These are phyloP conservation scores for Sebastes umbrosus DNA, from an alignment of 2,797 vertebrate genomes.

Conservation along the genomic window DNA sequence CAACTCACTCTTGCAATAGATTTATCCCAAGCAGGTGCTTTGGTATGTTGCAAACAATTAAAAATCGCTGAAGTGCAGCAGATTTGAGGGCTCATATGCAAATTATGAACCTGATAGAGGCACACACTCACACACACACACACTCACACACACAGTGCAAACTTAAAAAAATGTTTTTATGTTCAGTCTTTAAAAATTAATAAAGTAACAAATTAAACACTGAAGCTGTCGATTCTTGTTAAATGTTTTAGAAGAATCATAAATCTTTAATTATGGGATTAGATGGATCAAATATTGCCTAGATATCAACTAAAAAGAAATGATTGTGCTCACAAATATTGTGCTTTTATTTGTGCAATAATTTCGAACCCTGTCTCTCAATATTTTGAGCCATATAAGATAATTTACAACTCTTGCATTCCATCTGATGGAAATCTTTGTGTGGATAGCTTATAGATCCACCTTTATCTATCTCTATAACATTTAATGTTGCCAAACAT, in stretches of 20 bases:
- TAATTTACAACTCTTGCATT: conserved; percentile 1
- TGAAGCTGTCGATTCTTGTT: not conserved
- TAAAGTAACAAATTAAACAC: not conserved
- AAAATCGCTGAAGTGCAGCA: not conserved
- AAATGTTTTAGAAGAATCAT: not conserved
- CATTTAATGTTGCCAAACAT: conserved; percentile 23
- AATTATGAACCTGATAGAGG: not conserved
- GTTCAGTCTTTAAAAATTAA: not conserved
- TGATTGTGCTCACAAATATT: not conserved
- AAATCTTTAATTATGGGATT: not conserved
- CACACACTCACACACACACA: not conserved
- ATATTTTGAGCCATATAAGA: not conserved
- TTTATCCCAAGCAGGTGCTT: not conserved
- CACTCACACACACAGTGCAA: not conserved
- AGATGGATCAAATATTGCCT: not conserved
- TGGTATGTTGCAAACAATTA: not conserved
- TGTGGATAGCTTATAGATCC: conserved; percentile 37
- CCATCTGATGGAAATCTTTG: conserved; percentile 65
- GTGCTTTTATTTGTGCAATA: not conserved
- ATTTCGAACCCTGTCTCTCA: not conserved
- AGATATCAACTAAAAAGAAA: not conserved
- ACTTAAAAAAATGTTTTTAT: not conserved
- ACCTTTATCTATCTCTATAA: conserved; percentile 17
- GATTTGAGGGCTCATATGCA: not conserved
- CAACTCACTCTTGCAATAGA: not conserved